phyloP scores from a whole-genome alignment of 2,888 invertebrate genomes.

The Axea sp. region DNA sequence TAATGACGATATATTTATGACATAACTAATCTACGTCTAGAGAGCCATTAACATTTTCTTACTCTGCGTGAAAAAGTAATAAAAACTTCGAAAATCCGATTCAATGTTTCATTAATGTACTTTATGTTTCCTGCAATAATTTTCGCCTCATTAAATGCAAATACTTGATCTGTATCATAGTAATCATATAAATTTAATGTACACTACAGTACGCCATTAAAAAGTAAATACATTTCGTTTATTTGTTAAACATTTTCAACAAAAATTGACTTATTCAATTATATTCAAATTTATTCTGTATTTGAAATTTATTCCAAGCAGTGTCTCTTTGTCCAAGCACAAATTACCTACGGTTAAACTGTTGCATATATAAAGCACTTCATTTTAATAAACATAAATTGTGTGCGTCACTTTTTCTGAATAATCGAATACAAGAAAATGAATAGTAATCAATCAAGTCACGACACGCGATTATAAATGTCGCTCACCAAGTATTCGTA shows the following conservation, averaged over 20 bases:
- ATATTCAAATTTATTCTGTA: slow-evolving; percentile 41
- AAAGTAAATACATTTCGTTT: slow-evolving; percentile 4
- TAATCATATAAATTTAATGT: slow-evolving; percentile 21
- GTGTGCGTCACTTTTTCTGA: slow-evolving; percentile 37
- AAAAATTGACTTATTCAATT: slow-evolving; percentile 15
- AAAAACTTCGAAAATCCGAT: slow-evolving; percentile 21
- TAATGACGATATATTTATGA: too few species aligned
- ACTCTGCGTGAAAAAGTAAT: slow-evolving; percentile 21
- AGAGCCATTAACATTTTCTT: too few species aligned
- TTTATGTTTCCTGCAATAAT: slow-evolving; percentile 34
- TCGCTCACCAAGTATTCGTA: slow-evolving; percentile 15
- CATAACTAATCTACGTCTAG: too few species aligned
- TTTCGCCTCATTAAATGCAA: slow-evolving; percentile 32
- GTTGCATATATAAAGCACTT: slow-evolving; percentile 53
- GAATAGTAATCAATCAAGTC: slow-evolving; percentile 36
- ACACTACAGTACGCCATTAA: neutral
- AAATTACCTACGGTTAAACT: slow-evolving; percentile 31
- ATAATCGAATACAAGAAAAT: slow-evolving; percentile 38
- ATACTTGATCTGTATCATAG: slow-evolving; percentile 10
- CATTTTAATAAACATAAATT: slow-evolving; percentile 52
- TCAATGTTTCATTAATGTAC: slow-evolving; percentile 28
- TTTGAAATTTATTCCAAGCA: slow-evolving; percentile 8
- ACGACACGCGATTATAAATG: slow-evolving; percentile 36
- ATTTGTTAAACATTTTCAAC: neutral
- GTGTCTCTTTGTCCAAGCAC: slow-evolving; percentile 24